Evolutionary conservation across 2,797 vertebrate genomes (phyloP).

Genomic region (Sebastes diaconus): DNA sequence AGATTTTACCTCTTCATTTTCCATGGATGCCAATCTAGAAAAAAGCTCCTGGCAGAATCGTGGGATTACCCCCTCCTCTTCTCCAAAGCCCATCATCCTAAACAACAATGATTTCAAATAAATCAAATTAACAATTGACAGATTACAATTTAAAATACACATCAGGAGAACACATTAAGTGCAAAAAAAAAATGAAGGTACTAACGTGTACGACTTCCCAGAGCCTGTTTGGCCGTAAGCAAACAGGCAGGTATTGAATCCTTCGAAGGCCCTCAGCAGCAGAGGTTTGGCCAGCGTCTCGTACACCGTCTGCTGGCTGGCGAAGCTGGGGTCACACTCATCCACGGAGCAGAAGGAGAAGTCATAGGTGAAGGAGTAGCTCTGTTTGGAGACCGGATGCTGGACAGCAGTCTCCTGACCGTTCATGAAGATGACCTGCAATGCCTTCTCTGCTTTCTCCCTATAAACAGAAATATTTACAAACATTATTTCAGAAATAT

Average conservation of each 20-base stretch:
- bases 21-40: constrained; percentile 77
- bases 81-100: constrained; percentile 98
- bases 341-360: constrained; percentile 93
- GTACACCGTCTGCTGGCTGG: constrained; percentile 88
- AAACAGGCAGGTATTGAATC: constrained; percentile 95
- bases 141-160: background rate
- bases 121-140: background rate
- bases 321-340: constrained; percentile 79
- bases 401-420: constrained; percentile 86
- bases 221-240: constrained; percentile 98
- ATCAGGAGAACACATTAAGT: background rate
- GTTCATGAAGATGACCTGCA: constrained; percentile 87
- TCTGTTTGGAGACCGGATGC: constrained; percentile 88
- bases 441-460: constrained; percentile 84
- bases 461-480: constrained; percentile 61
- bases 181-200: background rate
- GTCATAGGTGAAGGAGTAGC: constrained; percentile 88
- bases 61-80: constrained; percentile 92
- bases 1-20: constrained; percentile 83
- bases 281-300: constrained; percentile 87
- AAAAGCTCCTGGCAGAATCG: constrained; percentile 95
- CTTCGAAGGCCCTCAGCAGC: constrained; percentile 91
- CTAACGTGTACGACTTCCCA: constrained; percentile 98
- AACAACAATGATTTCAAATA: constrained; percentile 3
- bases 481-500: background rate